Base-by-base conservation (phyloP, 2,888 invertebrate species). In the Drosophila diplacantha region DNA sequence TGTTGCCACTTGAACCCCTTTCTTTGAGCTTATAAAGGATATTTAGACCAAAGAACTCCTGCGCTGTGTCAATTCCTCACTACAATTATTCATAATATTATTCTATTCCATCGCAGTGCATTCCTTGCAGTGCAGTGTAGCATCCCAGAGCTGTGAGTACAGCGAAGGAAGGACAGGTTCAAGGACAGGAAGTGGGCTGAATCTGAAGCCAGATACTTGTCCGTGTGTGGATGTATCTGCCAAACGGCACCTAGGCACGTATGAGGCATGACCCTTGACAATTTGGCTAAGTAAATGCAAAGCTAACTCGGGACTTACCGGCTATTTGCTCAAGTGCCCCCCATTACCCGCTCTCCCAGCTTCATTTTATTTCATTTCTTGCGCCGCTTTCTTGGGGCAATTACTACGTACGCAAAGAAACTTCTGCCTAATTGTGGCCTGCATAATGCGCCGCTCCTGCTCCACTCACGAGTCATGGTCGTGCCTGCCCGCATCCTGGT, bases 231-330 rank as follows among this genome's bases (percentile, higher is more conserved):
- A 57, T 20, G 9, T 29, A 18, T 24, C 31, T 24, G 11, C 51
- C 8, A 35, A 49, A 35, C 26, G n/a, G 44, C 8, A 2, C 37
- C 22, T 7, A n/a, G n/a, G 37, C 58, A 58, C 58, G 58, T 58
- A 44, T 57, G 44, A 26, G 37, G 59, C 58, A 46, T 59, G 59
- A 38, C 59, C 59, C 58, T 59, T 58, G 44, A 44, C 58, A 59
- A 58, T 57, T 59, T 59, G 31, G 37, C 58, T 38, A 59, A 59
- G 58, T 57, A 44, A 37, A 38, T 57, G 37, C 57, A 26, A 20
- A 54, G 35, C 26, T 20, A 51, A 18, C 53, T 7, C 11, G 12
- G 32, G 26, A 52, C 18, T 43, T 43, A 11, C 55, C 22, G 18
- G 29, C 29, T 22, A 26, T 50, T 26, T 11, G 18, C 46, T 20